Evolutionary conservation across 2,888 invertebrate genomes (phyloP), one percentile per base, ranked within the genome.

Genomic region (Pyralis farinalis): DNA sequence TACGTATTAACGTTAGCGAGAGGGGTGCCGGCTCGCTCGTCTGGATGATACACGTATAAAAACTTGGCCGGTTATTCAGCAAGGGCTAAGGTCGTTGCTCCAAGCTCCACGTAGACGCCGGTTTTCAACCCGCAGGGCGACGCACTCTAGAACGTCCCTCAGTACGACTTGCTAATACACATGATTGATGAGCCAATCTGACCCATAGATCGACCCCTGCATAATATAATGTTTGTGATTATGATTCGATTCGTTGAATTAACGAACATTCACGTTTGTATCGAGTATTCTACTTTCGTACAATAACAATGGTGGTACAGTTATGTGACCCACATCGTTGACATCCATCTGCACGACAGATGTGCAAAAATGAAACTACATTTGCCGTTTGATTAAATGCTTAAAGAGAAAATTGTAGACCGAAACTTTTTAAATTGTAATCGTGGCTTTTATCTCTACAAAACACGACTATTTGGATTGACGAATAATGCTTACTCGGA

Each of bases 61-160:
- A 74, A 63, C 60, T 55, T 58, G 54, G 61, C 58, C 57, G 63
- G 67, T 68, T 75, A 75, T 74, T 70, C 72, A 71, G 68, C 62
- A 78, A 79, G 80, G 81, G 77, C 77, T 71, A 63, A 66, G 82
- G 86, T 86, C 85, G 71, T 76, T 84, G 87, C 65, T 76, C 87
- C 72, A 67, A 61, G 63, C 65, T 69, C 58, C 64, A 66, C 48
- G 51, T 57, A 57, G 58, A 58, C 67, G 61, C 66, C 58, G 70
- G 75, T 63, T 69, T 68, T 67, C 68, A 72, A 68, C 66, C 49
- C 60, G 49, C 48, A 73, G 80, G 82, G 77, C 80, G 74, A 72
- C 76, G 85, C 69, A 68, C 81, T 67, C 67, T 37, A 54, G 43
- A 16, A 54, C 56, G 59, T 63, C 68, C 63, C 59, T 66, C 63